Evolutionary conservation across 1,140 invertebrate species (phyloP).

Genomic region (Lepidotrigona ventralis): DNA sequence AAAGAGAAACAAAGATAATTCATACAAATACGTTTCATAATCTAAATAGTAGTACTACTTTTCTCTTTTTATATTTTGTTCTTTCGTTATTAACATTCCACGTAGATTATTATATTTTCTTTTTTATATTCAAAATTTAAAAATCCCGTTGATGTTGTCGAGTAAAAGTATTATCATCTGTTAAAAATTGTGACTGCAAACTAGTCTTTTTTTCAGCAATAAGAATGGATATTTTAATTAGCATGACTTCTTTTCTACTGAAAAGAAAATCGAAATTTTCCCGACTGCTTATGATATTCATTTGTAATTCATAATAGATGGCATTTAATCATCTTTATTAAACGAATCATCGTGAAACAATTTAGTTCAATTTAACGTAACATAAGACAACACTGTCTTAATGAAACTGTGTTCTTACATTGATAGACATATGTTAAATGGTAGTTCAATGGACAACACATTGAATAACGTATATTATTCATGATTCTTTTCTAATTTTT

Average conservation of each 20-base stretch:
- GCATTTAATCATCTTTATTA: constrained; percentile 9
- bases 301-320: not conserved
- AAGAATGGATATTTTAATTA: not conserved
- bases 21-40: constrained; percentile 46
- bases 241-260: not conserved
- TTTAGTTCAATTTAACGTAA: constrained; percentile 36
- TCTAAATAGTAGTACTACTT: constrained; percentile 33
- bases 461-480: constrained; percentile 36
- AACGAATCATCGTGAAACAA: not conserved
- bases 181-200: not conserved
- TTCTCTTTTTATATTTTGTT: constrained; percentile 6
- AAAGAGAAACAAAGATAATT: constrained; percentile 50
- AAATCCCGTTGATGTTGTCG: not conserved
- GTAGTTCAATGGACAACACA: constrained; percentile 38
- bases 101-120: constrained; percentile 3
- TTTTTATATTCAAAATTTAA: not conserved
- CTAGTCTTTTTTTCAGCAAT: not conserved
- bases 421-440: constrained; percentile 31
- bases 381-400: constrained; percentile 17
- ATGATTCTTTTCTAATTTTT: constrained; percentile 22
- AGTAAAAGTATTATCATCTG: not conserved
- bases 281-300: not conserved
- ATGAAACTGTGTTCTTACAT: constrained; percentile 25
- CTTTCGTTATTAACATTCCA: constrained; percentile 25
- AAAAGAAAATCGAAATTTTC: not conserved